These are phyloP conservation scores for Melangyna quadrimaculata DNA, from an alignment of 2,888 invertebrate genomes.

Conservation along the genomic window DNA sequence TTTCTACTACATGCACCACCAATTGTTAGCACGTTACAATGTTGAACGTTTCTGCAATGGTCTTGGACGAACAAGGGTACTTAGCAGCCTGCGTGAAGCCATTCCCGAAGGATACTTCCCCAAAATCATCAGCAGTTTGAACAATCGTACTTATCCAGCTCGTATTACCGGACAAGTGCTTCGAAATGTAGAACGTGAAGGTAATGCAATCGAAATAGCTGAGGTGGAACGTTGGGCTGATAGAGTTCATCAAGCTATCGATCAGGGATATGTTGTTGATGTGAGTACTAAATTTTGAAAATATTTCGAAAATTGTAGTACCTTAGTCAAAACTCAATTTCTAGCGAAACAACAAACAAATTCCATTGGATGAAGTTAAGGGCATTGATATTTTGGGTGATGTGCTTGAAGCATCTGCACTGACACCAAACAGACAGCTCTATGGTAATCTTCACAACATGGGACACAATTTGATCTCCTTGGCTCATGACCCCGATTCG, in stretches of 20 bases:
- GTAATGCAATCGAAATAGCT: slow-evolving; percentile 82
- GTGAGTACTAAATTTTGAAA: slow-evolving; percentile 78
- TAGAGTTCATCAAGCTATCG: slow-evolving; percentile 88
- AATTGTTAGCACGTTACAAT: slow-evolving; percentile 85
- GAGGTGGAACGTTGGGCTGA: slow-evolving; percentile 89
- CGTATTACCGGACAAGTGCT: slow-evolving; percentile 84
- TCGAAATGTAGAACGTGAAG: slow-evolving; percentile 85
- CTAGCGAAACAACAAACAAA: slow-evolving; percentile 75
- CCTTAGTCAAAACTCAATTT: neutral
- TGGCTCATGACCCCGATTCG: slow-evolving; percentile 90
- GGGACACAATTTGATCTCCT: slow-evolving; percentile 90
- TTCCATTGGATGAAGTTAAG: slow-evolving; percentile 80
- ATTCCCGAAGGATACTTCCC: slow-evolving; percentile 91
- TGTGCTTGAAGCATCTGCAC: slow-evolving; percentile 87
- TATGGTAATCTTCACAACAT: slow-evolving; percentile 92
- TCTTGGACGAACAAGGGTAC: slow-evolving; percentile 84
- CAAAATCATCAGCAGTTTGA: slow-evolving; percentile 86
- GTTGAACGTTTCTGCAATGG: slow-evolving; percentile 88
- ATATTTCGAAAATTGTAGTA: neutral
- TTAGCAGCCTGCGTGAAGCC: slow-evolving; percentile 86
- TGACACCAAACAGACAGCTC: slow-evolving; percentile 86
- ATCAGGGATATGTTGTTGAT: slow-evolving; percentile 85
- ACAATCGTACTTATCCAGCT: slow-evolving; percentile 88
- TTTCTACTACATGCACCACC: slow-evolving; percentile 89
- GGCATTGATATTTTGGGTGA: slow-evolving; percentile 92